phyloP scores from a whole-genome alignment of 2,113 vertebrate species.

The Strigops habroptila region DNA sequence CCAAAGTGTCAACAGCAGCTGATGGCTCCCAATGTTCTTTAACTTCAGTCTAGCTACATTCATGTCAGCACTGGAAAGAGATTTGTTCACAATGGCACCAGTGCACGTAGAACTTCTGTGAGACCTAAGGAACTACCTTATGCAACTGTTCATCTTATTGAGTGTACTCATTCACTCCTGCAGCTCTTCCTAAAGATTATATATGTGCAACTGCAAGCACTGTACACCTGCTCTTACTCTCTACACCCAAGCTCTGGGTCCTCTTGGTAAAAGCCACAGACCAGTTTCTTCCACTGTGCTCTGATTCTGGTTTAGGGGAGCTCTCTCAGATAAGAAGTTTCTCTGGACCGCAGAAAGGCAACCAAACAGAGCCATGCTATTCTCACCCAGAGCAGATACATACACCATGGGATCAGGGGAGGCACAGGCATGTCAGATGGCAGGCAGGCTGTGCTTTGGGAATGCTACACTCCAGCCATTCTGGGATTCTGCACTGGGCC shows the following conservation, averaged over 20 bases:
- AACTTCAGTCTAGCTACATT: background rate
- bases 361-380: background rate
- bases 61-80: background rate
- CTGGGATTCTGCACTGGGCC: background rate
- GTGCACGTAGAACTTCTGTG: too few relatives aligned
- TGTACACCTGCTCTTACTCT: background rate
- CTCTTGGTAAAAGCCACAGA: background rate
- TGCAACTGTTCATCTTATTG: rapidly evolving
- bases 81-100: background rate
- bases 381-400: background rate
- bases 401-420: too few relatives aligned
- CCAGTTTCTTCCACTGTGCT: background rate
- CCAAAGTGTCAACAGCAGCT: background rate
- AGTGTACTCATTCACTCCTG: background rate
- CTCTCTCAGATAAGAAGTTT: background rate
- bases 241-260: background rate
- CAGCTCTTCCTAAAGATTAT: background rate
- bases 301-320: background rate
- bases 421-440: rapidly evolving
- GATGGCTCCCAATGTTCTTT: background rate
- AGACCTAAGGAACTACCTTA: background rate
- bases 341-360: rapidly evolving
- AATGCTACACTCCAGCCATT: background rate
- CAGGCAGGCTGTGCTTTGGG: background rate
- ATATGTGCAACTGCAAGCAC: background rate